These are phyloP conservation scores for Enteromius treurensis DNA, from an alignment of 2,797 vertebrate species.

Conservation along the genomic window DNA sequence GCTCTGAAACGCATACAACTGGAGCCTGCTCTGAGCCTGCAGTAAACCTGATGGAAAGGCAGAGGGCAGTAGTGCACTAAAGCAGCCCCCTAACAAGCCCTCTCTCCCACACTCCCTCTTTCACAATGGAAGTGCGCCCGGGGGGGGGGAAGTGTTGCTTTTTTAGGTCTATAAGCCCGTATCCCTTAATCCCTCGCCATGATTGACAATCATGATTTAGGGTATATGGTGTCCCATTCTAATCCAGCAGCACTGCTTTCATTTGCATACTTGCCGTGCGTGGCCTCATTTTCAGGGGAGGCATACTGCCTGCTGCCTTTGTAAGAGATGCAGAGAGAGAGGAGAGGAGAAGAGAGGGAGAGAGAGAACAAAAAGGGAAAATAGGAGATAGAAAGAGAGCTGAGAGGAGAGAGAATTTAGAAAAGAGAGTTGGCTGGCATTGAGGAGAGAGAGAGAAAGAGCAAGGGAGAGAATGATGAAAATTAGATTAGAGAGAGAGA, in stretches of 20 bases:
- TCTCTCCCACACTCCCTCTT: constrained; percentile 82
- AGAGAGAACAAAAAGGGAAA: constrained; percentile 69
- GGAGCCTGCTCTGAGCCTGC: constrained; percentile 71
- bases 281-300: constrained; percentile 92
- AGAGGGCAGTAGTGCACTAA: constrained; percentile 99
- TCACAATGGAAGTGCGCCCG: constrained; percentile 97
- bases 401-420: constrained; percentile 67
- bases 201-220: constrained; percentile 99
- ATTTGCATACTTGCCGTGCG: constrained; percentile 97
- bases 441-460: constrained; percentile 41
- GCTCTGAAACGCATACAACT: background rate
- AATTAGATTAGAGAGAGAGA: constrained; percentile 53
- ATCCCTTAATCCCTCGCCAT: constrained; percentile 99
- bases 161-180: constrained; percentile 99
- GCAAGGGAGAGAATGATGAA: constrained; percentile 44
- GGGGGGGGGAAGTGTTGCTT: constrained; percentile 98
- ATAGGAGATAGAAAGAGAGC: constrained; percentile 68
- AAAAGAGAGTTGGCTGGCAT: constrained; percentile 45
- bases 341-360: constrained; percentile 62
- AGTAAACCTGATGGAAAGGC: constrained; percentile 76
- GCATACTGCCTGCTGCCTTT: constrained; percentile 80
- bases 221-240: constrained; percentile 98
- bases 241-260: constrained; percentile 99
- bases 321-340: constrained; percentile 83
- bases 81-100: constrained; percentile 75